A percentile compares a stretch with the other conserved stretches of the same genome.
Evolutionary conservation across 2,888 invertebrate genomes (phyloP).

Genomic region (Nesidiocoris tenuis): DNA sequence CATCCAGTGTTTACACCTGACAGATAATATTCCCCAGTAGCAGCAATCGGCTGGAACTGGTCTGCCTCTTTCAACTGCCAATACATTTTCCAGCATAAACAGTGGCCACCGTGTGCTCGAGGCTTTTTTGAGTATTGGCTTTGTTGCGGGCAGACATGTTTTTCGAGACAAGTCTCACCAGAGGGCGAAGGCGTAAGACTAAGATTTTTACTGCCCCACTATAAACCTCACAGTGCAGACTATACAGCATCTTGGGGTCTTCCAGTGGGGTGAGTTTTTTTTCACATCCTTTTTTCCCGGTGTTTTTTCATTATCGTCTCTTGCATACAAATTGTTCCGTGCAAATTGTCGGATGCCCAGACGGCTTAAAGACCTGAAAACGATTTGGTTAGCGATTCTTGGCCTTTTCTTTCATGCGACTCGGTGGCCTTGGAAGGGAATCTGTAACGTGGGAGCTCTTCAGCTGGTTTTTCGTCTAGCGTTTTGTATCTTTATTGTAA

Average conservation of each 20-base stretch:
- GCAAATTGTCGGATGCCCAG: conserved; percentile 6
- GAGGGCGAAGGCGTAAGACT: not conserved
- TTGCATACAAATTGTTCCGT: conserved; percentile 1
- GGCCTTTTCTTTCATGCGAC: not conserved
- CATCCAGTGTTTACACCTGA: conserved; percentile 40
- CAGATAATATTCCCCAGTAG: conserved; percentile 42
- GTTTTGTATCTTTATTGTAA: no score
- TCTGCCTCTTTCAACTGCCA: not conserved
- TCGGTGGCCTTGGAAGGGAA: not conserved
- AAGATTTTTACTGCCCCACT: not conserved
- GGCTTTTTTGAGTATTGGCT: not conserved
- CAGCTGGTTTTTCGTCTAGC: not conserved
- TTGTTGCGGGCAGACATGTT: not conserved
- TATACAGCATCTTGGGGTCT: conserved; percentile 1
- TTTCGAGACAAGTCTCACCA: not conserved
- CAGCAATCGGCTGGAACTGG: not conserved
- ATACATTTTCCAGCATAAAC: not conserved
- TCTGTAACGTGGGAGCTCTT: not conserved
- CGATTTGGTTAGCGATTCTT: not conserved
- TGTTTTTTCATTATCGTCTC: not conserved
- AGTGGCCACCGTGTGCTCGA: not conserved
- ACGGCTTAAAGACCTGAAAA: conserved; percentile 13
- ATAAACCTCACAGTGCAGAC: conserved; percentile 37
- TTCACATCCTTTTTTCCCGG: not conserved
- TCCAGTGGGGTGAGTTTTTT: not conserved